A percentile compares a stretch with the other conserved stretches of the same genome.
Conservation (phyloP, 2,888 invertebrate genomes). For the Polydrusus cervinus region DNA sequence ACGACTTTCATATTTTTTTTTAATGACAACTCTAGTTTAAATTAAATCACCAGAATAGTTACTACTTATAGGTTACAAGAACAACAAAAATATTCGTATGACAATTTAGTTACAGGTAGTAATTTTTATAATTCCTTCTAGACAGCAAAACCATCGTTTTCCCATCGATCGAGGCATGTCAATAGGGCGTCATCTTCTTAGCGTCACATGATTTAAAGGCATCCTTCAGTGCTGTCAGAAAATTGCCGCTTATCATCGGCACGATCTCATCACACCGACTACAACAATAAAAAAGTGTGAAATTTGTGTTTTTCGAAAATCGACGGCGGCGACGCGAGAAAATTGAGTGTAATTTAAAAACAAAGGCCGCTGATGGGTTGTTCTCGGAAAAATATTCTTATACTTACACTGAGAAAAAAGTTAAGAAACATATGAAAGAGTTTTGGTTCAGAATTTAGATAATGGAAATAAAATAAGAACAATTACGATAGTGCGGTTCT, state of each 20-base stretch:
- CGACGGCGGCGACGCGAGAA: slow-evolving; percentile 23
- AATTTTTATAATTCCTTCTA: no score
- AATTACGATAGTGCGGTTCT: no score
- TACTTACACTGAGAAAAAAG: not conserved
- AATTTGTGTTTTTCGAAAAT: slow-evolving; percentile 36
- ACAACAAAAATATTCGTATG: no score
- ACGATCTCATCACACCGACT: slow-evolving; percentile 23
- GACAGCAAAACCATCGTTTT: no score
- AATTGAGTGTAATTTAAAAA: slow-evolving; percentile 36
- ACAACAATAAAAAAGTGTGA: slow-evolving; percentile 32
- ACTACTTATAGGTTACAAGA: no score
- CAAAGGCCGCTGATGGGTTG: slow-evolving; percentile 19
- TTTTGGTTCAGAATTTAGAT: no score
- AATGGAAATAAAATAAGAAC: no score
- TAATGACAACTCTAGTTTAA: no score
- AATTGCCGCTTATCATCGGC: slow-evolving; percentile 35
- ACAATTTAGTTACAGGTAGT: no score
- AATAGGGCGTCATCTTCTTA: slow-evolving; percentile 29
- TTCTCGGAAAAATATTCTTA: slow-evolving; percentile 20
- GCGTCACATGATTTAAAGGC: slow-evolving; percentile 31
- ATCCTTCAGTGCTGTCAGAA: slow-evolving; percentile 26
- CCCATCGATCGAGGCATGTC: slow-evolving; percentile 28
- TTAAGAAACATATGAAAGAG: no score
- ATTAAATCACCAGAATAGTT: no score
- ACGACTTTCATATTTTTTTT: no score